Percentiles rank a stretch among this genome's conserved stretches.
Evolutionary conservation across 2,113 vertebrate genomes (phyloP).

Genomic region (Cynoglossus semilaevis): DNA sequence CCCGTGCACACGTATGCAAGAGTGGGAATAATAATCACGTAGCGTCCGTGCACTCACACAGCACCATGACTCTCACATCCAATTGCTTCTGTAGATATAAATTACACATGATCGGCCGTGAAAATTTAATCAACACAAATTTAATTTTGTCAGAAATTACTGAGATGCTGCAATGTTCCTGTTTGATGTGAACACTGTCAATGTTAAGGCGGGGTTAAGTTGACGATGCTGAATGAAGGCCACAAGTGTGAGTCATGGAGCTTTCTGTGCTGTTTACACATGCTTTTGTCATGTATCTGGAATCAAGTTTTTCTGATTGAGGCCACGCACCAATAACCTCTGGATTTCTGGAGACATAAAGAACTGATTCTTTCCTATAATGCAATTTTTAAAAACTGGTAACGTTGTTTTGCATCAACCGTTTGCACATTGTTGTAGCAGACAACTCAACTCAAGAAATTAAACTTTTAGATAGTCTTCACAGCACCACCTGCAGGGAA

Average conservation of each 20-base stretch:
- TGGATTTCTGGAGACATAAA: no score
- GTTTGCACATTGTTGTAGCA: no score
- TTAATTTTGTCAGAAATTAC: not conserved
- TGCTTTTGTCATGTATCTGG: no score
- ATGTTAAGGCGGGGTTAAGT: constrained; percentile 13
- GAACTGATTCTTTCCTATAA: no score
- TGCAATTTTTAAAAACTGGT: no score
- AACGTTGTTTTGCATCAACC: no score
- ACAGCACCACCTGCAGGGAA: no score
- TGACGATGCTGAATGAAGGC: not conserved
- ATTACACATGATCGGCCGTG: constrained; percentile 41
- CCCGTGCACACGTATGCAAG: not conserved
- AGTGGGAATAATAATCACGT: not conserved
- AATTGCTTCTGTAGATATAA: constrained; percentile 42
- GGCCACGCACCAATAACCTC: not conserved
- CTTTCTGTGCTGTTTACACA: no score
- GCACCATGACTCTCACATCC: constrained; percentile 2
- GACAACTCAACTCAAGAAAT: no score
- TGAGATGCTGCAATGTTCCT: not conserved
- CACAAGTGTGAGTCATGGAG: constrained; percentile 7
- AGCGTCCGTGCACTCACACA: constrained; percentile 4
- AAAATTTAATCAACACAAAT: constrained; percentile 37
- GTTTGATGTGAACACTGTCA: constrained; percentile 43
- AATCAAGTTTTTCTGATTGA: constrained; percentile 9
- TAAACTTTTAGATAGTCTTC: no score